These are phyloP conservation scores for Notospermus geniculatus DNA, from an alignment of 1,140 invertebrate species.

Conservation along the genomic window DNA sequence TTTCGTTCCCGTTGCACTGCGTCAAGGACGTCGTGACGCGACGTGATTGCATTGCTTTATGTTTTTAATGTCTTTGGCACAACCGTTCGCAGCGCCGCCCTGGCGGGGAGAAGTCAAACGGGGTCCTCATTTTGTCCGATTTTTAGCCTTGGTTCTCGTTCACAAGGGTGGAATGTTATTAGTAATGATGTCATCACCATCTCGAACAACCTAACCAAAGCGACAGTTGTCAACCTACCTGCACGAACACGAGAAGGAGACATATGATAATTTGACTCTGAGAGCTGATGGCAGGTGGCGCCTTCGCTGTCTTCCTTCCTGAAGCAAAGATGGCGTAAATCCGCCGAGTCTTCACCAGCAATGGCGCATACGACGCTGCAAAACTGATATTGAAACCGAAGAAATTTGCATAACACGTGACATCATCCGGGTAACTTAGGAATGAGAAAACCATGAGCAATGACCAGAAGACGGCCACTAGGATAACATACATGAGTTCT, in stretches of 20 bases:
- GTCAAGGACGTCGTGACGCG: no score
- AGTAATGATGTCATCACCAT: no score
- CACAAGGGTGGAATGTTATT: no score
- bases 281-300: constrained; percentile 27
- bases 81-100: no score
- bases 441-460: constrained; percentile 84
- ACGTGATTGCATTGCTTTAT: no score
- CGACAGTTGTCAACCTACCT: constrained; percentile 39
- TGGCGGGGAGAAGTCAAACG: no score
- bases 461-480: constrained; percentile 85
- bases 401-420: constrained; percentile 56
- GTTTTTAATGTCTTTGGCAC: no score
- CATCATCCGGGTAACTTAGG: constrained; percentile 63
- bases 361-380: constrained; percentile 84
- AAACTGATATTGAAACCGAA: constrained; percentile 82
- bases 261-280: constrained; percentile 32
- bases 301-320: constrained; percentile 52
- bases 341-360: constrained; percentile 85
- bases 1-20: no score
- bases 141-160: no score
- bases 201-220: no score
- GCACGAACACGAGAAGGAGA: constrained; percentile 25
- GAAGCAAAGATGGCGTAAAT: constrained; percentile 89
- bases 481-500: constrained; percentile 82
- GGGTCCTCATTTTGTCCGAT: no score